Percentiles rank a stretch among this genome's conserved stretches.
phyloP scores from a whole-genome alignment of 1,140 invertebrate species.

The Panonychus citri region DNA sequence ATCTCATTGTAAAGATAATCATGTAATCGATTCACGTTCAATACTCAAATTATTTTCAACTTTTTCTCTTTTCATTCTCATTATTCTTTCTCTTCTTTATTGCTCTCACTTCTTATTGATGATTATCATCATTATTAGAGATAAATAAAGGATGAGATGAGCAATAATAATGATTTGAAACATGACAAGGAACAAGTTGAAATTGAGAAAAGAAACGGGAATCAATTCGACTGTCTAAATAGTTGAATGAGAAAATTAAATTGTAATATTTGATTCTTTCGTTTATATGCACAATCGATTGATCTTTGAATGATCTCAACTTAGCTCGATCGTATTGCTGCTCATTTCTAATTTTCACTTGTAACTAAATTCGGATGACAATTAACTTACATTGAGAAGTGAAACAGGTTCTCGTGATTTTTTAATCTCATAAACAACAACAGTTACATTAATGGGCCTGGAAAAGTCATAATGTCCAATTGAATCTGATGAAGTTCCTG shows the following conservation, averaged over 20 bases:
- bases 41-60: too few relatives aligned
- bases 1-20: neutral
- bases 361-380: neutral
- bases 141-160: neutral
- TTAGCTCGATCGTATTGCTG: neutral
- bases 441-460: conserved; percentile 17
- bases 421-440: conserved; percentile 11
- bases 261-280: neutral
- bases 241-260: neutral
- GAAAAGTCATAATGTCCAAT: neutral
- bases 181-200: neutral
- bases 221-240: neutral
- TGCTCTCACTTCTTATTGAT: too few relatives aligned
- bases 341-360: neutral
- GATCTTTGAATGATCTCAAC: neutral
- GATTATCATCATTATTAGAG: too few relatives aligned
- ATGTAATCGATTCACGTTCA: neutral
- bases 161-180: neutral
- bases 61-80: too few relatives aligned
- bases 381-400: conserved; percentile 5
- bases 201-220: neutral
- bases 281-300: neutral
- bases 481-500: too few relatives aligned
- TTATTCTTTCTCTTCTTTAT: too few relatives aligned
- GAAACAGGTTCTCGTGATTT: conserved; percentile 8